These are phyloP conservation scores for Pemphigus obesinymphae DNA, from an alignment of 1,140 invertebrate species.

Conservation along the genomic window DNA sequence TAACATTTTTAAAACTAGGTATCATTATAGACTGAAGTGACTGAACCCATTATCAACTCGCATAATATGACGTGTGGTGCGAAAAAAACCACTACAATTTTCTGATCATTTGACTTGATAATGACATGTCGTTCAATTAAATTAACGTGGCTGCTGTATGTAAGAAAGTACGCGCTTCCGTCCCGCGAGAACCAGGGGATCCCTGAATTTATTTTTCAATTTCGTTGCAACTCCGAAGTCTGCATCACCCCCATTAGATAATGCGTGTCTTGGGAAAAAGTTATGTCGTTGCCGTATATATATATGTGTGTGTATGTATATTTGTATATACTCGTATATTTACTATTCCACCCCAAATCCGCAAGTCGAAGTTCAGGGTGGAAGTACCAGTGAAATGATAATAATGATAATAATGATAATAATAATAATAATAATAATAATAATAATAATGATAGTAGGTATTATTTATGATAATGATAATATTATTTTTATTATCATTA, in stretches of 20 bases:
- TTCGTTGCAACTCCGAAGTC: background rate
- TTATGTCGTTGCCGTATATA: background rate
- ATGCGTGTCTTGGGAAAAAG: conserved; percentile 26
- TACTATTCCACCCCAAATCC: too few species aligned
- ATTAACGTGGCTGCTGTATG: background rate
- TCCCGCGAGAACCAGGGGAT: background rate
- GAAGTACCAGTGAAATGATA: background rate
- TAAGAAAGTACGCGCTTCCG: background rate
- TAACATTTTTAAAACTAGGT: too few species aligned
- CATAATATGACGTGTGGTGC: too few species aligned
- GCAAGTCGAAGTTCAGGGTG: background rate
- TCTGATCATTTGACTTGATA: too few species aligned
- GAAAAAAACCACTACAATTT: background rate
- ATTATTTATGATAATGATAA: too few species aligned
- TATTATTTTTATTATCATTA: conserved; percentile 17
- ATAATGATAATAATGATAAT: too few species aligned
- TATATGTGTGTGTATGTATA: too few species aligned
- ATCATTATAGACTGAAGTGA: too few species aligned
- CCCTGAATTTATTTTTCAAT: conserved; percentile 35
- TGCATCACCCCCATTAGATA: background rate
- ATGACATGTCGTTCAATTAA: background rate
- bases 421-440: background rate
- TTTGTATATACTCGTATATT: too few species aligned
- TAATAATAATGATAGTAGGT: too few species aligned
- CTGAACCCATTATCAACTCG: too few species aligned